Conservation (phyloP, 2,113 vertebrate species). For the Gobiocypris rarus region DNA sequence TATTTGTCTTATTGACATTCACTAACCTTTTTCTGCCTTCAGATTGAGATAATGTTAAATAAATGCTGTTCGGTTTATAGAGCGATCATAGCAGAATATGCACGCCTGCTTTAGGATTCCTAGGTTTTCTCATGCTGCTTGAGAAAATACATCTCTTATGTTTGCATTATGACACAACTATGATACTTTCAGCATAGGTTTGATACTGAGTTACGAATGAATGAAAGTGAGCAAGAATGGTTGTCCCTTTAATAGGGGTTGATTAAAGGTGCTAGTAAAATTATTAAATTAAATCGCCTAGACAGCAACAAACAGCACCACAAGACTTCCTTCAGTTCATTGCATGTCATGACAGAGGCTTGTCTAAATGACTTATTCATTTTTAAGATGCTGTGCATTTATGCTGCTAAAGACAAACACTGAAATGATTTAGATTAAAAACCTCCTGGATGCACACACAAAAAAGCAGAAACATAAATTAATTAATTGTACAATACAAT, state of each 20-base stretch:
- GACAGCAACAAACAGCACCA: background rate
- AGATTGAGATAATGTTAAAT: background rate
- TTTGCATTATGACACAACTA: background rate
- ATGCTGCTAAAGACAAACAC: no score
- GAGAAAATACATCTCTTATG: background rate
- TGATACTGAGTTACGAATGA: background rate
- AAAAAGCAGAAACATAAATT: no score
- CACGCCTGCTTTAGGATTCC: no score
- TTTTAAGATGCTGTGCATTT: no score
- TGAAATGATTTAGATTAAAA: no score
- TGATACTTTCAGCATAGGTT: background rate
- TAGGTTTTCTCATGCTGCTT: background rate
- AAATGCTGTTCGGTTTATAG: background rate
- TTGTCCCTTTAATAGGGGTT: background rate
- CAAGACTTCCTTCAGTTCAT: no score
- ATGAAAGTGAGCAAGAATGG: background rate
- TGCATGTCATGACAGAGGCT: no score
- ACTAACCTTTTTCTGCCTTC: background rate
- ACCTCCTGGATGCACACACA: no score
- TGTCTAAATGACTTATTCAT: no score
- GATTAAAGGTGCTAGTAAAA: background rate
- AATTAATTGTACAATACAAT: no score
- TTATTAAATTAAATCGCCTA: no score
- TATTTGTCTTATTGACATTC: conserved; percentile 5
- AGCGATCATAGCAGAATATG: background rate